Percentiles rank a stretch among this genome's conserved stretches.
These are phyloP conservation scores for Helicolenus hilgendorfi DNA, from an alignment of 2,797 vertebrate genomes.

Conservation along the genomic window DNA sequence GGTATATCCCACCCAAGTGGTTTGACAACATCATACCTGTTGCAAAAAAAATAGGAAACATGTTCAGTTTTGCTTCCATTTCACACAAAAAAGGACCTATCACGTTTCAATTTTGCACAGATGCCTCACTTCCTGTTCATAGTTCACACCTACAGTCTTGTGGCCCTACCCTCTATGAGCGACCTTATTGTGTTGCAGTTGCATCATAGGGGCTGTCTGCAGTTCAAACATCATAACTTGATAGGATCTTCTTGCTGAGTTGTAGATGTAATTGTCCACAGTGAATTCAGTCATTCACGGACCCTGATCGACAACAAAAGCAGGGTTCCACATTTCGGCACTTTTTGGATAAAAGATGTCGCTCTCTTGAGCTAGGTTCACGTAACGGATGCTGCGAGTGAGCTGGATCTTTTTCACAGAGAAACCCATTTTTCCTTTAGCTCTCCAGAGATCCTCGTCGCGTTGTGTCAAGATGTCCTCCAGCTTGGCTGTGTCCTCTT, in stretches of 20 bases:
- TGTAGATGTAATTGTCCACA: not conserved
- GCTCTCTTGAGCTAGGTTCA: slow-evolving; percentile 15
- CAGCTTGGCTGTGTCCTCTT: slow-evolving; percentile 64
- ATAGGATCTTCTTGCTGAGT: not conserved
- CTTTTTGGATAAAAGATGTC: not conserved
- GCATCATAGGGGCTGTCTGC: not conserved
- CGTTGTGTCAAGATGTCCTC: slow-evolving; percentile 45
- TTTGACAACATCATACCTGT: not conserved
- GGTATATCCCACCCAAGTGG: not conserved
- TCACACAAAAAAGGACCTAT: not conserved
- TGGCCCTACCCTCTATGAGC: not conserved
- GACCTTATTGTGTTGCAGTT: not conserved
- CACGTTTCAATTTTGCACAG: fast-evolving
- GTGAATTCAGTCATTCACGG: slow-evolving; percentile 4
- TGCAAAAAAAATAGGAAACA: not conserved
- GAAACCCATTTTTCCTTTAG: slow-evolving; percentile 20
- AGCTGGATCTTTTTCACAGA: slow-evolving; percentile 27
- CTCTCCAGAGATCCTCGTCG: slow-evolving; percentile 46
- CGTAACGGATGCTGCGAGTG: slow-evolving; percentile 6
- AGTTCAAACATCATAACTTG: not conserved
- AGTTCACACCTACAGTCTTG: not conserved
- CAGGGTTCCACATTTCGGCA: slow-evolving; percentile 31
- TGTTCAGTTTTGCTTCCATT: not conserved
- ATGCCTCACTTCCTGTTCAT: not conserved
- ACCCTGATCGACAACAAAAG: slow-evolving; percentile 56